A percentile compares a stretch with the other conserved stretches of the same genome.
Conservation (phyloP, 2,113 vertebrate species). For the Scomber scombrus region DNA sequence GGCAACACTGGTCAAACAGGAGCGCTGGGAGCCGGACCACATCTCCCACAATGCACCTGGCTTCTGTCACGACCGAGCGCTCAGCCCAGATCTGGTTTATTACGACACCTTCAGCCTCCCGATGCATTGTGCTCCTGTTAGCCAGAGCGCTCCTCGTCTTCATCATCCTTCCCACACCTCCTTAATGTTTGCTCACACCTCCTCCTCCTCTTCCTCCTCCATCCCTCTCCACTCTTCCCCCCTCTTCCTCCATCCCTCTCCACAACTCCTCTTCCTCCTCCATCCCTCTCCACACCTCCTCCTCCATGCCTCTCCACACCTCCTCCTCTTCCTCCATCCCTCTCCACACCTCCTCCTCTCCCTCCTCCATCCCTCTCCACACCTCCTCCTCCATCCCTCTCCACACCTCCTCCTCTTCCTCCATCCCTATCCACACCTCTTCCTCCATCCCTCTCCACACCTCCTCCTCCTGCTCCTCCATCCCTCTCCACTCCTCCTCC, state of each 20-base stretch:
- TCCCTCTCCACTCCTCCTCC: conserved; percentile 34
- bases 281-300: conserved; percentile 59
- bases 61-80: conserved; percentile 2
- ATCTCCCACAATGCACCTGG: conserved; percentile 67
- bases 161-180: conserved; percentile 80
- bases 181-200: conserved; percentile 64
- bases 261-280: conserved; percentile 17
- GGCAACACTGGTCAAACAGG: conserved; percentile 89
- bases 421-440: conserved; percentile 58
- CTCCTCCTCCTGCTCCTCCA: conserved; percentile 76
- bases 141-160: conserved; percentile 32
- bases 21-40: conserved; percentile 85
- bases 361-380: conserved; percentile 26
- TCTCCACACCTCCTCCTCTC: not conserved
- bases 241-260: conserved; percentile 61
- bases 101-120: conserved; percentile 68
- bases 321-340: conserved; percentile 54
- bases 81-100: conserved; percentile 24
- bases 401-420: conserved; percentile 58
- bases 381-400: conserved; percentile 62
- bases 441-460: not conserved
- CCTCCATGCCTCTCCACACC: not conserved
- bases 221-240: conserved; percentile 46
- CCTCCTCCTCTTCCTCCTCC: conserved; percentile 76
- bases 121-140: conserved; percentile 69